Base-by-base conservation (phyloP, 2,888 invertebrate genomes). In the Cataglyphis livida region DNA sequence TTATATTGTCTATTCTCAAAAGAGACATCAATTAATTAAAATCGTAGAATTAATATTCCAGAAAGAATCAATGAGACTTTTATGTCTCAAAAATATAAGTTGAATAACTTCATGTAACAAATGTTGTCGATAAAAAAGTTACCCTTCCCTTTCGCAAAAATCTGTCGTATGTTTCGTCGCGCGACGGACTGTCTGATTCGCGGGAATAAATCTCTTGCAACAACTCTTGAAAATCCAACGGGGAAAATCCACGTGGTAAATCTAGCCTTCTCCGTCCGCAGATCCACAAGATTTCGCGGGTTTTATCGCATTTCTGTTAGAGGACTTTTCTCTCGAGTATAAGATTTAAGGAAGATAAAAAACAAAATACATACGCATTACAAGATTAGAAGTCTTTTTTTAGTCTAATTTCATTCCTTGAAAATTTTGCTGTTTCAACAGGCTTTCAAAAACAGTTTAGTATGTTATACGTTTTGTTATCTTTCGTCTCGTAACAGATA, bases 101-200 rank as follows among this genome's bases (percentile, higher is more conserved):
- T 25, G n/a, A 6, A 44, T 64, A 75, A 25, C 21, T 35, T 75
- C 35, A 35, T 75, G 28, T 28, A 1, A 28, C 25, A 35, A 41
- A 10, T 18, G 15, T 9, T 12, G 7, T 78, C 32, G 15, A 12
- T 59, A 18, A 59, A 78, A 70, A 65, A 25, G 25, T 3, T n/a
- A 51, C 18, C 25, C n/a, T 1, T 38, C 9, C 18, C 32, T 41
- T 68, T 57, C 41, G 7, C 15, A 38, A 44, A 54, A 70, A 78
- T 78, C 78, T 78, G 71, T 78, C 57, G 57, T 78, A 57, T 85
- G 86, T 88, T 87, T 87, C 89, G 84, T 86, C 87, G 88, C 35
- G 54, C 76, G 78, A 66, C 76, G 79, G 81, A 61, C n/a, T 82
- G 84, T 81, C 86, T 87, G 85, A 88, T 88, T 89, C 82, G 81